Percentiles rank a stretch among this genome's conserved stretches.
phyloP scores from a whole-genome alignment of 1,140 invertebrate genomes.

The Orussus abietinus region DNA sequence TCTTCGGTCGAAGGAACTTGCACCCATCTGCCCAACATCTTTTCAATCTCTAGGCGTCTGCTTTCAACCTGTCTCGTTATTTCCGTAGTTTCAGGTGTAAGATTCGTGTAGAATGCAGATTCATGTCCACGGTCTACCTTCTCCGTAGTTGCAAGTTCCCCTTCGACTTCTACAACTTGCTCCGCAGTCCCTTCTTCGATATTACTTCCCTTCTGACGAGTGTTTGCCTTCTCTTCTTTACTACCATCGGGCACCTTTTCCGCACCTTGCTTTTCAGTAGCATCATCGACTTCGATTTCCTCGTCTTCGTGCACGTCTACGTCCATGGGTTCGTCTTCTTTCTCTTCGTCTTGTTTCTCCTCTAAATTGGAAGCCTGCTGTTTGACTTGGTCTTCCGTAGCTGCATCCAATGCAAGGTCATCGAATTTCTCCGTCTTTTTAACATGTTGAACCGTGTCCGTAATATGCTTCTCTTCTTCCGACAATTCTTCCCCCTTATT shows the following conservation, averaged over 20 bases:
- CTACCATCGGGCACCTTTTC: slow-evolving; percentile 53
- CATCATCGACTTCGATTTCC: slow-evolving; percentile 40
- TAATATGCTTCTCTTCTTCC: slow-evolving; percentile 49
- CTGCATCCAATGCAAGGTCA: slow-evolving; percentile 63
- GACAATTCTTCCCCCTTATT: slow-evolving; percentile 54
- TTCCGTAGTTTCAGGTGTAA: slow-evolving; percentile 37
- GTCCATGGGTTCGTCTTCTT: slow-evolving; percentile 55
- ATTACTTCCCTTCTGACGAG: slow-evolving; percentile 29
- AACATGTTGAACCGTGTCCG: slow-evolving; percentile 81
- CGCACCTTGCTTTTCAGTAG: slow-evolving; percentile 48
- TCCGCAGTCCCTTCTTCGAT: slow-evolving; percentile 27
- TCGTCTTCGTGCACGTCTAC: slow-evolving; percentile 56
- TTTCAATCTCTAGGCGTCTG: slow-evolving; percentile 52
- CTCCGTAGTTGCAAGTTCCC: slow-evolving; percentile 67
- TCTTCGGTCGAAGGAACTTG: slow-evolving; percentile 51
- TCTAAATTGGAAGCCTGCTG: slow-evolving; percentile 63
- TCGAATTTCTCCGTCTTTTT: slow-evolving; percentile 70
- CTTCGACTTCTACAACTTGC: slow-evolving; percentile 67
- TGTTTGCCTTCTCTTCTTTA: slow-evolving; percentile 47
- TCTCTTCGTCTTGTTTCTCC: slow-evolving; percentile 56
- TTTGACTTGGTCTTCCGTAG: slow-evolving; percentile 79
- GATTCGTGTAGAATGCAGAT: slow-evolving; percentile 66
- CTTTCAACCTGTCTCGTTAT: slow-evolving; percentile 30
- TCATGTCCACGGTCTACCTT: slow-evolving; percentile 66
- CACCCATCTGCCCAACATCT: slow-evolving; percentile 56